Conservation (phyloP, 2,888 invertebrate species). For the Erebia aethiops region DNA sequence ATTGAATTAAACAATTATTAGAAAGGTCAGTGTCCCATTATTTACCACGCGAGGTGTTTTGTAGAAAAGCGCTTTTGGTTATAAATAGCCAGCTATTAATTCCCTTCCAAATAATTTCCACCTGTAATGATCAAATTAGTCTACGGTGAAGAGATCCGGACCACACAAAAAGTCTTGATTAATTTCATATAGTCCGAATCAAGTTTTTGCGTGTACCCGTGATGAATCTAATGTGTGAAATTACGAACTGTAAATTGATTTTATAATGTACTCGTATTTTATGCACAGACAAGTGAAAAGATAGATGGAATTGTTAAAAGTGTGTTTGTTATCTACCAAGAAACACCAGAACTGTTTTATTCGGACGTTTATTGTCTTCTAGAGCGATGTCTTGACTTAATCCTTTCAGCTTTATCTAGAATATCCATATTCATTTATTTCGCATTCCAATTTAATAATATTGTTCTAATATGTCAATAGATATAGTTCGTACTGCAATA, state of each 20-base stretch:
- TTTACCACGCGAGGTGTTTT: neutral
- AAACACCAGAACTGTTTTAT: too few relatives aligned
- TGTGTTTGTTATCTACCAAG: too few relatives aligned
- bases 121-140: neutral
- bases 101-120: constrained; percentile 7
- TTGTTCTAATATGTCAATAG: too few relatives aligned
- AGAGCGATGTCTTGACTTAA: too few relatives aligned
- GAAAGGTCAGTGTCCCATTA: too few relatives aligned
- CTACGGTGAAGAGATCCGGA: constrained; percentile 6
- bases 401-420: too few relatives aligned
- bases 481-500: too few relatives aligned
- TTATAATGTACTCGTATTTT: neutral
- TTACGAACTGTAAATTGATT: constrained; percentile 10
- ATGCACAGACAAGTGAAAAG: neutral
- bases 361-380: too few relatives aligned
- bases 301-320: neutral
- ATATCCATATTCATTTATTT: too few relatives aligned
- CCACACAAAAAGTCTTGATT: constrained; percentile 15
- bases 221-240: constrained; percentile 14
- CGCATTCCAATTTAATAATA: too few relatives aligned
- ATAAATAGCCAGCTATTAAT: neutral
- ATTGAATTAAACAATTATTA: too few relatives aligned
- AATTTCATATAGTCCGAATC: neutral
- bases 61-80: neutral
- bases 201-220: constrained; percentile 6